Conservation (phyloP, 1,140 invertebrate species). For the Nasonia longicornis region DNA sequence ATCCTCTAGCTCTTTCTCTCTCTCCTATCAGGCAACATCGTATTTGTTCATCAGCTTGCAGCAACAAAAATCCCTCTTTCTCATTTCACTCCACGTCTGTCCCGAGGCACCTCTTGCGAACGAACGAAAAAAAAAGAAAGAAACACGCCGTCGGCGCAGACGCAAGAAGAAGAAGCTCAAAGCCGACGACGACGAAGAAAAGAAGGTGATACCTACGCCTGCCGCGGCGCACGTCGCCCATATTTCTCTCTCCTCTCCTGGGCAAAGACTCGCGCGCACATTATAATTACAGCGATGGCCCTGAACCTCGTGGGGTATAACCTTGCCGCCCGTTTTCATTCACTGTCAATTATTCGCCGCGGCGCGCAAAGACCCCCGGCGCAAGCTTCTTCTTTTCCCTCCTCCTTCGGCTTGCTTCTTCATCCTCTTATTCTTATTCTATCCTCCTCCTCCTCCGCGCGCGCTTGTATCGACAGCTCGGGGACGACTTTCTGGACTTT, state of each 20-base stretch:
- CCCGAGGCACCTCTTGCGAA: background rate
- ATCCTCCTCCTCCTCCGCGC: background rate
- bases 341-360: slow-evolving; percentile 55
- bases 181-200: slow-evolving; percentile 9
- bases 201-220: background rate
- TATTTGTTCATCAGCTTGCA: background rate
- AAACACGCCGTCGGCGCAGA: background rate
- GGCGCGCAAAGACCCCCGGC: slow-evolving; percentile 48
- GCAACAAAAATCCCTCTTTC: slow-evolving; percentile 22
- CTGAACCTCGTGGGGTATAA: slow-evolving; percentile 45
- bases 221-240: slow-evolving; percentile 32
- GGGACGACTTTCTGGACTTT: background rate
- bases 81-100: background rate
- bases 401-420: background rate
- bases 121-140: slow-evolving; percentile 17
- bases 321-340: slow-evolving; percentile 54
- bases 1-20: background rate
- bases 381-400: slow-evolving; percentile 46
- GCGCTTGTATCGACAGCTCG: slow-evolving; percentile 24
- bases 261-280: slow-evolving; percentile 49
- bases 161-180: background rate
- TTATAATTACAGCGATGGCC: slow-evolving; percentile 54
- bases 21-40: slow-evolving; percentile 8
- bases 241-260: slow-evolving; percentile 32
- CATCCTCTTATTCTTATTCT: background rate